Evolutionary conservation across 1,140 invertebrate genomes (phyloP).

Genomic region (Apocrypta bakeri): DNA sequence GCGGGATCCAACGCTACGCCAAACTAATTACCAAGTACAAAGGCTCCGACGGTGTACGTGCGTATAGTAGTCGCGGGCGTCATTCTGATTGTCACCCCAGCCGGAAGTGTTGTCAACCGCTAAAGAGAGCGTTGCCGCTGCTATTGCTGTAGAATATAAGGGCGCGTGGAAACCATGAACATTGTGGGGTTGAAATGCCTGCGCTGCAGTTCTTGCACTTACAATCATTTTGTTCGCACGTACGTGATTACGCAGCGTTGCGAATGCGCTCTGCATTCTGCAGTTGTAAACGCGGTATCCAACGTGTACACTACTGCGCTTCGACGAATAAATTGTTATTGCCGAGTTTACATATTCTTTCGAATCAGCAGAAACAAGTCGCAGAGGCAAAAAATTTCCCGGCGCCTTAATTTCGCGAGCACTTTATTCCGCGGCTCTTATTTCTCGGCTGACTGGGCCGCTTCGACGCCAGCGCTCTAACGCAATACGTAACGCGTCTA

Average conservation of each 20-base stretch:
- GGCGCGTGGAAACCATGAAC: neutral
- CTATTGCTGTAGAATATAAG: neutral
- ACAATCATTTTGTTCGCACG: neutral
- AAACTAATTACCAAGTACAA: constrained; percentile 34
- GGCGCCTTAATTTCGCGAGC: neutral
- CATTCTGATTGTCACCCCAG: neutral
- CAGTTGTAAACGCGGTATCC: no score
- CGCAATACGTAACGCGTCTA: constrained; percentile 65
- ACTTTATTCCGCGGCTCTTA: neutral
- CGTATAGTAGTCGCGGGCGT: neutral
- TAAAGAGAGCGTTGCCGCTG: constrained; percentile 1
- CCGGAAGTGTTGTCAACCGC: constrained; percentile 13
- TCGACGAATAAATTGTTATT: neutral
- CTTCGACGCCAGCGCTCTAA: constrained; percentile 54
- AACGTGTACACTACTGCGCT: no score
- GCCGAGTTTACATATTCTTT: no score
- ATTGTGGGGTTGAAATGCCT: neutral
- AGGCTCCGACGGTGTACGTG: neutral
- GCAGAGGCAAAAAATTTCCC: neutral
- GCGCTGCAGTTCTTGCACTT: neutral
- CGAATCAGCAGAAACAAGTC: neutral
- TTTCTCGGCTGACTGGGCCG: neutral
- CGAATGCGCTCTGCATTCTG: no score
- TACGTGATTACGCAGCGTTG: neutral
- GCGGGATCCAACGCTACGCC: neutral